These are phyloP conservation scores for Spondyliosoma cantharus DNA, from an alignment of 2,797 vertebrate species.

Conservation along the genomic window DNA sequence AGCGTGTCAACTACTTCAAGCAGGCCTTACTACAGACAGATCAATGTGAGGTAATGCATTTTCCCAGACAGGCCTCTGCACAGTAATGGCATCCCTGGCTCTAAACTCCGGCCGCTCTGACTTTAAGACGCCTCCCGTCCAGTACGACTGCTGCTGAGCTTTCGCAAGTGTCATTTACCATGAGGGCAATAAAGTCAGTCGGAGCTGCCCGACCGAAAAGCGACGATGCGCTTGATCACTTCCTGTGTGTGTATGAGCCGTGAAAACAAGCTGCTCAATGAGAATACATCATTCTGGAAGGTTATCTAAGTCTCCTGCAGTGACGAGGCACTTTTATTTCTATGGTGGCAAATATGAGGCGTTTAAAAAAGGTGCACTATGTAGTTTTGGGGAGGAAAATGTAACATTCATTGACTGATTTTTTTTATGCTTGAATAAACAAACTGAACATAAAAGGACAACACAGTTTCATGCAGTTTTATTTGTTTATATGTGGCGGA, in stretches of 20 bases:
- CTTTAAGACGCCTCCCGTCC: slow-evolving; percentile 35
- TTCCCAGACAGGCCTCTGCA: slow-evolving; percentile 35
- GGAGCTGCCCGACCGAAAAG: slow-evolving; percentile 10
- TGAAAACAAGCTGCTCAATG: slow-evolving; percentile 8
- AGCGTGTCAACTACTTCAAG: background rate
- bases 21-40: slow-evolving; percentile 47
- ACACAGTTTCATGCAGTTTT: too few species aligned
- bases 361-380: too few species aligned
- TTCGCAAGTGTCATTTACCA: slow-evolving; percentile 51
- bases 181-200: slow-evolving; percentile 35
- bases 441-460: too few species aligned
- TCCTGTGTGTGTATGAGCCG: slow-evolving; percentile 18
- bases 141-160: slow-evolving; percentile 23
- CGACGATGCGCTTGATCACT: slow-evolving; percentile 21
- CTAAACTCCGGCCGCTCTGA: slow-evolving; percentile 28
- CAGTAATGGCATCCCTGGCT: slow-evolving; percentile 35
- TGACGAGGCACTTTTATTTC: background rate
- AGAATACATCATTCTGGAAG: background rate
- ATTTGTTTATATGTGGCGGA: too few species aligned
- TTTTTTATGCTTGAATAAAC: too few species aligned
- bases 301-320: background rate
- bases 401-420: too few species aligned
- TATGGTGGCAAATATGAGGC: background rate
- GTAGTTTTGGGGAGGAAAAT: too few species aligned
- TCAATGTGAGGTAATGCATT: slow-evolving; percentile 66